Evolutionary conservation across 2,113 vertebrate genomes (phyloP), one percentile per base, ranked within the genome.

Genomic region (Coreoperca whiteheadi): DNA sequence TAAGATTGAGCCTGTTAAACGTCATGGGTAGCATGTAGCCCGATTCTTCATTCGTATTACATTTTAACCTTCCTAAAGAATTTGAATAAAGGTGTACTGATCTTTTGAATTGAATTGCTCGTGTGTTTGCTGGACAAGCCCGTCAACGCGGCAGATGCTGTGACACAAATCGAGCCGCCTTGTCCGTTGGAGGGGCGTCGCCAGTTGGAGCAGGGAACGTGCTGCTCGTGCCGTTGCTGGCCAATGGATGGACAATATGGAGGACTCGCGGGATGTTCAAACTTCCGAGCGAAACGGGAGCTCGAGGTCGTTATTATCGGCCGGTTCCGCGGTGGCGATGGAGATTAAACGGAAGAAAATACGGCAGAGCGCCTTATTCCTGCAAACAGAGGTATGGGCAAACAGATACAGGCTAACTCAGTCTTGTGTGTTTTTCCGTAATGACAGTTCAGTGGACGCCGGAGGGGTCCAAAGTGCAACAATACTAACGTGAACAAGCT

Each of bases 261-360:
- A 93, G 6, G 77, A 84, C 6, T 84, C 32, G 96, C 96, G 95
- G 90, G 90, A 94, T n/a, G 77, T 96, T 96, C 96, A 92, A 96
- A 95, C 74, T 53, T 91, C 91, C 41, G 88, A 72, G 16, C 85
- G 92, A 70, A 93, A 88, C 48, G 84, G 86, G 0, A 59, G 77
- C 70, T 73, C 16, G 10, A 77, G 89, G 21, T 81, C 93, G 8
- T 46, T 90, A 0, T 66, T 94, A 8, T 93, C 93, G 23, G 80
- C 91, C 2, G 90, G 94, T 39, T 96, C 96, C 2, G 93, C 95
- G 0, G 88, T 95, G 57, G 94, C 91, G 0, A 96, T 96, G 96
- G 96, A 96, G 81, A 92, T 96, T 12, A 96, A 96, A 72, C 89
- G 95, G 53, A 95, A 95, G 91, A 96, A 95, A 89, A 96, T 95